These are phyloP conservation scores for Odontocolon sp. DNA, from an alignment of 2,888 invertebrate species.

Conservation along the genomic window DNA sequence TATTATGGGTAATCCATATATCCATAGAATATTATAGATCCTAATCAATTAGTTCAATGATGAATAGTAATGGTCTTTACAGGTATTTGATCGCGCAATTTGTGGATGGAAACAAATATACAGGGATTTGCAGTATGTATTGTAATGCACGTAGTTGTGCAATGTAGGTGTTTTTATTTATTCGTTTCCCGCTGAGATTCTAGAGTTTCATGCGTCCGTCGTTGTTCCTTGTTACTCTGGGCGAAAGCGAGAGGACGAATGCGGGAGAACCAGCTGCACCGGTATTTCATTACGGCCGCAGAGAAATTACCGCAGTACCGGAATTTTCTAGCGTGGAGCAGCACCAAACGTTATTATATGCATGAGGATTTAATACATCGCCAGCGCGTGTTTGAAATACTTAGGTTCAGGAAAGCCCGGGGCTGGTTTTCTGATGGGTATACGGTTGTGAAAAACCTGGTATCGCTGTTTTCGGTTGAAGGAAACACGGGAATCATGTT, in stretches of 20 bases:
- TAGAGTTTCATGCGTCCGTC: background rate
- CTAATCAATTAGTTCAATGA: slow-evolving; percentile 1
- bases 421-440: background rate
- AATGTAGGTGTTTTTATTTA: background rate
- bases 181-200: background rate
- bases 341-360: background rate
- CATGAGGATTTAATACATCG: slow-evolving; percentile 4
- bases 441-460: background rate
- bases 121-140: background rate
- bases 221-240: background rate
- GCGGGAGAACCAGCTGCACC: background rate
- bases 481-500: background rate
- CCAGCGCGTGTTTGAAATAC: background rate
- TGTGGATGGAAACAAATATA: too few relatives aligned
- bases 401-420: background rate
- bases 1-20: too few relatives aligned
- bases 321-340: background rate
- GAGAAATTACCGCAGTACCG: background rate
- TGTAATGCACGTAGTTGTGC: background rate
- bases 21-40: background rate
- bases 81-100: background rate
- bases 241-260: background rate
- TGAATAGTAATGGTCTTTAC: background rate
- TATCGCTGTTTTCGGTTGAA: background rate
- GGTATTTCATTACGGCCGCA: slow-evolving; percentile 25